These are phyloP conservation scores for Cacoxenus indagator DNA, from an alignment of 2,888 invertebrate genomes.

Conservation along the genomic window DNA sequence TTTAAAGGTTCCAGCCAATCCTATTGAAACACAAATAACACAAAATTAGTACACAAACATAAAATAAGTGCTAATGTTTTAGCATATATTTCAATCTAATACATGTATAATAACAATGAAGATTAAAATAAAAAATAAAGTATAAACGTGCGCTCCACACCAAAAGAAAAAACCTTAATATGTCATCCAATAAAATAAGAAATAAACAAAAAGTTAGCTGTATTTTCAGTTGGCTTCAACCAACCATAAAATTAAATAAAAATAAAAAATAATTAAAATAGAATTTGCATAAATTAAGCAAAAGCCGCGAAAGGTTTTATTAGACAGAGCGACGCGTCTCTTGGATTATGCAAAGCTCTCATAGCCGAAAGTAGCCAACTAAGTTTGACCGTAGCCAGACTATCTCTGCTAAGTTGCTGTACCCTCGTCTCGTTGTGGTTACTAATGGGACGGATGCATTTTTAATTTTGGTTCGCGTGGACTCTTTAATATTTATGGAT, in stretches of 20 bases:
- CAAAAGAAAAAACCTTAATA: too few relatives aligned
- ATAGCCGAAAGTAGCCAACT: conserved; percentile 1
- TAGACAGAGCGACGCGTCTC: conserved; percentile 58
- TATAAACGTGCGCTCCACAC: too few relatives aligned
- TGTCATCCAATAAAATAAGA: too few relatives aligned
- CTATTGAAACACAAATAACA: too few relatives aligned
- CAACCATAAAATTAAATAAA: conserved; percentile 33
- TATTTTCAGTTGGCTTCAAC: not conserved
- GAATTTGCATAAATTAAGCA: conserved; percentile 59
- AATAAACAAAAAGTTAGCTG: not conserved
- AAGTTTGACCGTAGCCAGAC: not conserved
- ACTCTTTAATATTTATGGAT: conserved; percentile 37
- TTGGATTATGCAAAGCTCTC: conserved; percentile 33
- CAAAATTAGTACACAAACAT: too few relatives aligned
- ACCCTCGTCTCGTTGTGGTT: conserved; percentile 11
- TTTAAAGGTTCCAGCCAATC: too few relatives aligned
- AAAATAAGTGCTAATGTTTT: too few relatives aligned
- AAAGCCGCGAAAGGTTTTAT: conserved; percentile 46
- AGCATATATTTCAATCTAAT: too few relatives aligned
- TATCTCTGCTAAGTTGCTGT: not conserved
- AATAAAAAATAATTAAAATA: conserved; percentile 59
- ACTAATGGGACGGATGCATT: conserved; percentile 44
- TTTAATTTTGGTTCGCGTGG: conserved; percentile 41
- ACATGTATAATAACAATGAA: not conserved
- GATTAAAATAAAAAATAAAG: conserved; percentile 16